Conservation (phyloP, 2,113 vertebrate species). For the Cricetomys ansorgei region DNA sequence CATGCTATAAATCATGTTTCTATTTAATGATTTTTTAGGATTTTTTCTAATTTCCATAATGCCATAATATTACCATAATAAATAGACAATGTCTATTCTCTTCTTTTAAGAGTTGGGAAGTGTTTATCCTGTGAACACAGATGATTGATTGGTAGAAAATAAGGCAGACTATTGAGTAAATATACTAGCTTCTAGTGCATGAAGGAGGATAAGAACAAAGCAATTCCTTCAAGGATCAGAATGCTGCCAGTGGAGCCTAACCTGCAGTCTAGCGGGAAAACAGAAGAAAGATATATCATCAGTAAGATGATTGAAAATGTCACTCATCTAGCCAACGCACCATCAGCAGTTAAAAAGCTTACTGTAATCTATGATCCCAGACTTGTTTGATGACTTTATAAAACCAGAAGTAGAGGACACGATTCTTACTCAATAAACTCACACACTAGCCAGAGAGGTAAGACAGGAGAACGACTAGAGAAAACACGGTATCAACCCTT, state of each 20-base stretch:
- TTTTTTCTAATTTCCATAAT: slow-evolving; percentile 6
- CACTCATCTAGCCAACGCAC: neutral
- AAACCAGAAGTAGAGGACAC: neutral
- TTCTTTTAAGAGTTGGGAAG: neutral
- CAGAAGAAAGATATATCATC: neutral
- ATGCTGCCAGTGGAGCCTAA: neutral
- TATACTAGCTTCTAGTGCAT: neutral
- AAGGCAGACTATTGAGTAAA: neutral
- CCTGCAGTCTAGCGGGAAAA: neutral
- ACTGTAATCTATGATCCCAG: neutral
- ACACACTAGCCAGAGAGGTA: neutral
- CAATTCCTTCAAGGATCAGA: neutral
- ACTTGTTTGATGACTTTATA: neutral
- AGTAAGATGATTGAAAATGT: neutral
- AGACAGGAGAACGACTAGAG: neutral
- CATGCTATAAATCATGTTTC: neutral
- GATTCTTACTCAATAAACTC: neutral
- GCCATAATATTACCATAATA: neutral
- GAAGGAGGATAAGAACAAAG: neutral
- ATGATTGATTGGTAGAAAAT: neutral
- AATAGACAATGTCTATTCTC: neutral
- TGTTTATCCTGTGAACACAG: neutral
- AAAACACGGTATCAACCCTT: neutral
- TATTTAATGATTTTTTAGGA: neutral
- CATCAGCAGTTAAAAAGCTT: neutral